Conservation (phyloP, 2,113 vertebrate species). For the Syngnathus typhle region DNA sequence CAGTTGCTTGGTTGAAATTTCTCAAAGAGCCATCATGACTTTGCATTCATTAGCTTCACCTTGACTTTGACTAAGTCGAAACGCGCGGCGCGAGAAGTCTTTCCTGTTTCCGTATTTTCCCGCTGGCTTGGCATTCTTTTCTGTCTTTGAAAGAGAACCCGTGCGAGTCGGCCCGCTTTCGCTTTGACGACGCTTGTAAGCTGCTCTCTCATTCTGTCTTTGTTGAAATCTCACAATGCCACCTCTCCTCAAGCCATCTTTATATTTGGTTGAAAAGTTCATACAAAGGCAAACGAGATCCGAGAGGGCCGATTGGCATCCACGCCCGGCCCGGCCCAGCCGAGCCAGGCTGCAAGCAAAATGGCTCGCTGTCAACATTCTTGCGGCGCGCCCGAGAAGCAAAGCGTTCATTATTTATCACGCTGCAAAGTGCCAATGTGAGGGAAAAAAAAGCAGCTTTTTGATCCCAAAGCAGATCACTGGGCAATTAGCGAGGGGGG, state of each 20-base stretch:
- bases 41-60: too few relatives aligned
- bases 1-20: not conserved
- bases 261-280: not conserved
- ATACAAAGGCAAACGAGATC: constrained; percentile 21
- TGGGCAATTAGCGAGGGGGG: not conserved
- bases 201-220: too few relatives aligned
- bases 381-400: constrained; percentile 46
- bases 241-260: not conserved
- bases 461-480: constrained; percentile 15
- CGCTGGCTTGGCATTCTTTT: too few relatives aligned
- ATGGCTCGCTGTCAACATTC: constrained; percentile 55
- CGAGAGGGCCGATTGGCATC: constrained; percentile 41
- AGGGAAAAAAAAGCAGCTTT: constrained; percentile 20
- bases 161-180: too few relatives aligned
- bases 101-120: too few relatives aligned
- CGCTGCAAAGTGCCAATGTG: constrained; percentile 32
- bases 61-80: too few relatives aligned
- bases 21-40: too few relatives aligned
- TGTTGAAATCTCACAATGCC: not conserved
- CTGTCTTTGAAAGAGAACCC: too few relatives aligned
- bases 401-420: constrained; percentile 59
- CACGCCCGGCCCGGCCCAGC: constrained; percentile 45
- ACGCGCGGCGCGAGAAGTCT: too few relatives aligned
- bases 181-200: too few relatives aligned
- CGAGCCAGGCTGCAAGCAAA: constrained; percentile 56